phyloP scores from a whole-genome alignment of 2,797 vertebrate genomes.

The Cuculus canorus region DNA sequence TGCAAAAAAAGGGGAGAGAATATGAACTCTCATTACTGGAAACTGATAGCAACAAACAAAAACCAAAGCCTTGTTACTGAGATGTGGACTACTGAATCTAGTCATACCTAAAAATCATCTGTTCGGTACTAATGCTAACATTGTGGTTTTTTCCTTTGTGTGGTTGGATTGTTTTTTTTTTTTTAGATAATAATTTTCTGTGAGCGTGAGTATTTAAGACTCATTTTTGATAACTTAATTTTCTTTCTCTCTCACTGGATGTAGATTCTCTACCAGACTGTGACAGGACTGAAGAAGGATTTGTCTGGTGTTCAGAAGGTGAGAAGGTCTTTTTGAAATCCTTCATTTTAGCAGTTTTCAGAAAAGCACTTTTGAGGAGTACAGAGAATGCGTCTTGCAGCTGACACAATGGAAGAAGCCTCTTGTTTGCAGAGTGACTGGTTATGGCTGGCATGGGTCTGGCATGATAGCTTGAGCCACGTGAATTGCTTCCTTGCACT shows the following conservation, averaged over 20 bases:
- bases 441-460: background rate
- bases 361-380: background rate
- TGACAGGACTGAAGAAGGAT: constrained; percentile 93
- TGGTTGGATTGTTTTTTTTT: background rate
- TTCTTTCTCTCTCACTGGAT: background rate
- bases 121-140: background rate
- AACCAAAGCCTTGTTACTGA: background rate
- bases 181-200: background rate
- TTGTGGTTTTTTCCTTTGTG: background rate
- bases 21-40: background rate
- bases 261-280: constrained; percentile 94
- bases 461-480: background rate
- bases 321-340: constrained; percentile 15
- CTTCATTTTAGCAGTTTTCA: background rate
- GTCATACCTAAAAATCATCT: background rate
- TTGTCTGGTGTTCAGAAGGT: constrained; percentile 93
- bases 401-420: background rate
- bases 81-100: background rate
- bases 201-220: background rate
- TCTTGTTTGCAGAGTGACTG: background rate
- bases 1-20: background rate
- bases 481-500: background rate
- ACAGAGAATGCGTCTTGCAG: background rate
- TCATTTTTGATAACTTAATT: background rate
- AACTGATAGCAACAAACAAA: background rate